phyloP scores from a whole-genome alignment of 2,113 vertebrate species.

The Ailuropoda melanoleuca region DNA sequence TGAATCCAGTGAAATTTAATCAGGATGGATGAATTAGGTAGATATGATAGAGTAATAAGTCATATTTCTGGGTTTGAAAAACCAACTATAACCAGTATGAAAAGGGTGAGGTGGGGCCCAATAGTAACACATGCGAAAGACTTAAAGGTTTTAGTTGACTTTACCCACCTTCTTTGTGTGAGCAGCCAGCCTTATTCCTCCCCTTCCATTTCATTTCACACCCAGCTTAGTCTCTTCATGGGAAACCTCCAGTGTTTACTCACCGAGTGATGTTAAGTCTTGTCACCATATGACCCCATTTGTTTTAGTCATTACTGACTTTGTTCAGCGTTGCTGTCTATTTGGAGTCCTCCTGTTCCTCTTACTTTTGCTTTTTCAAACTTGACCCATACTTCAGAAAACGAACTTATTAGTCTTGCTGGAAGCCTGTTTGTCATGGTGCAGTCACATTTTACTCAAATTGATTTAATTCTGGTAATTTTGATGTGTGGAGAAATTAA shows the following conservation, averaged over 20 bases:
- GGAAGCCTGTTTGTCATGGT: not conserved
- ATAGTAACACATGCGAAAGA: not conserved
- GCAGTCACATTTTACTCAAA: not conserved
- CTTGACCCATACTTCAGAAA: not conserved
- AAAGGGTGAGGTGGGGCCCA: not conserved
- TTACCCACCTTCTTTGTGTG: not conserved
- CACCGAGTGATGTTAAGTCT: not conserved
- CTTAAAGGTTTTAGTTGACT: not conserved
- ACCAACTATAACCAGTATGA: not conserved
- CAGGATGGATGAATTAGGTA: not conserved
- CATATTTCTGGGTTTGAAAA: conserved; percentile 4
- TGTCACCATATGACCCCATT: not conserved
- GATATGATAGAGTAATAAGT: not conserved
- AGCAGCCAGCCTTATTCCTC: not conserved
- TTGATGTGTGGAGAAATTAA: conserved; percentile 7
- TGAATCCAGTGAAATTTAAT: conserved; percentile 28
- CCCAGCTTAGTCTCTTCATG: not conserved
- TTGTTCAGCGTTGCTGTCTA: not conserved
- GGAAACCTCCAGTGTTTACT: not conserved
- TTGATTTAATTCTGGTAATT: conserved; percentile 9
- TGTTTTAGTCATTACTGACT: not conserved
- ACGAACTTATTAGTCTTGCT: not conserved
- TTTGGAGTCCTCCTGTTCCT: not conserved
- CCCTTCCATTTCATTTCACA: not conserved
- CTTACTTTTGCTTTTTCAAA: not conserved